Base-by-base conservation (phyloP, 2,797 vertebrate species). In the Dromococcyx pavoninus region DNA sequence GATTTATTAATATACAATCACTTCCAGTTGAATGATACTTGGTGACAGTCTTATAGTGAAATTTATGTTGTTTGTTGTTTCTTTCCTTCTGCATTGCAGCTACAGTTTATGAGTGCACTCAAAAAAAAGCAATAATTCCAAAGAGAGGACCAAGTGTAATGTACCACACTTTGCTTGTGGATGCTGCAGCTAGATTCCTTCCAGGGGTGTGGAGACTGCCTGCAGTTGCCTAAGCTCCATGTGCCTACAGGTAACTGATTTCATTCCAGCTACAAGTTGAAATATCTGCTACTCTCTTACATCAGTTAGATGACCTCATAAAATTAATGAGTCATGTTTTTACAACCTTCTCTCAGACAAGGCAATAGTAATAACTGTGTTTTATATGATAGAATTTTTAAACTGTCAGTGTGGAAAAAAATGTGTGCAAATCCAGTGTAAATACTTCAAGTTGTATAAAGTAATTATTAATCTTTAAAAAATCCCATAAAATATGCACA, bases 311-410 rank as follows among this genome's bases (percentile, higher is more conserved):
- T 91, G 79, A 91, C 87, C 62, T 89, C 76, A 91, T 92, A 84
- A 93, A 91, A 89, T 77, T 84, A 86, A 80, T 78, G 69, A 89
- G 66, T 92, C 46, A 41, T 83, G 37, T 86, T 95, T 95, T 95
- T 95, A 92, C 81, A 92, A 46, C 58, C 58, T 75, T 84, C 37
- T 83, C 32, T 24, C 66, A 83, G 58, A 48, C 11, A 37, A 88
- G 82, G 62, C 66, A 86, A 28, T 60, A 80, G 70, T 72, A 92
- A 89, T 88, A 32, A 27, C 78, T 75, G 14, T 78, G 72, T 86
- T 91, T 95, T 80, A 53, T 74, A 51, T 37, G 25, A 77, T 7
- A 43, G 7, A 57, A 43, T 58, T 24, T 67, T 92, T 78, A 89
- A 96, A 84, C 33, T 8, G 13, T 74, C 72, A 78, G 11, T 0